phyloP scores from a whole-genome alignment of 1,140 invertebrate species.

The Brachionus sp. region DNA sequence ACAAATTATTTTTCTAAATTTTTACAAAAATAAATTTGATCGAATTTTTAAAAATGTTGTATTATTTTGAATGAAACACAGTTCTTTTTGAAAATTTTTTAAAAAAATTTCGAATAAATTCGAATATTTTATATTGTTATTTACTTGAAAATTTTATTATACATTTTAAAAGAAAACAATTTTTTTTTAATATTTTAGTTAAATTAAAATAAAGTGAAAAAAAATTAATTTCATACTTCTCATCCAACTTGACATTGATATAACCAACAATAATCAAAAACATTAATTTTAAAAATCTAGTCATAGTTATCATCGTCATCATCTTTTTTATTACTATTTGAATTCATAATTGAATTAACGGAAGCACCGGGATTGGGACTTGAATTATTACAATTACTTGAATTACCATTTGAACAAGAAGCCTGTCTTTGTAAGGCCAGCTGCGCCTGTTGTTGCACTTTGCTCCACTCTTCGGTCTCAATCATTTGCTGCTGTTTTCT shows the following conservation, averaged over 20 bases:
- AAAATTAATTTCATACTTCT: neutral
- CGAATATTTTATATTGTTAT: too few relatives aligned
- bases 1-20: too few relatives aligned
- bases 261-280: slow-evolving; percentile 3
- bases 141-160: neutral
- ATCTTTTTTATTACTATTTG: slow-evolving; percentile 7
- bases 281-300: neutral
- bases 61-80: neutral
- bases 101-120: neutral
- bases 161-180: neutral
- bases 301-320: slow-evolving; percentile 26
- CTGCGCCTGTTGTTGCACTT: slow-evolving; percentile 36
- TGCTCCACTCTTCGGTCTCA: slow-evolving; percentile 45
- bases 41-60: neutral
- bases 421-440: slow-evolving; percentile 30
- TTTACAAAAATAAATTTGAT: too few relatives aligned
- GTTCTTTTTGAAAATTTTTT: neutral
- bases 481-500: slow-evolving; percentile 45
- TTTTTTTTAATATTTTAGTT: neutral
- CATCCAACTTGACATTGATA: neutral
- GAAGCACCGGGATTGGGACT: neutral
- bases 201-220: neutral
- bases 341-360: neutral
- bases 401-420: neutral
- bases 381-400: neutral